Conservation (phyloP, 2,797 vertebrate genomes). For the Garrulus glandarius region DNA sequence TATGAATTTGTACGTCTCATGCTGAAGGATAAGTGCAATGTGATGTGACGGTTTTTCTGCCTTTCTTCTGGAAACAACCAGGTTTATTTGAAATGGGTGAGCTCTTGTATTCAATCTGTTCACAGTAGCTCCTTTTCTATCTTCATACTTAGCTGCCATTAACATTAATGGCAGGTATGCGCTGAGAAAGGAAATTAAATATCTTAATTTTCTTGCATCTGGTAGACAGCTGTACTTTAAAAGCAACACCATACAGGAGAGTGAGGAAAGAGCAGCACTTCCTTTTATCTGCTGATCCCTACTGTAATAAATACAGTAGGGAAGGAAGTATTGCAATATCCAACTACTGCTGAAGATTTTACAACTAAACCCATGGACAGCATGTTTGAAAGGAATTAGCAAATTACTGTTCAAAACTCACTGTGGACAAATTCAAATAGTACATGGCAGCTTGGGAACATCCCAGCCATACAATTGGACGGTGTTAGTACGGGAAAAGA, state of each 20-base stretch:
- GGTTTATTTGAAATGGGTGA: background rate
- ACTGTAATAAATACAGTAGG: constrained; percentile 4
- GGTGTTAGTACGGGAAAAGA: background rate
- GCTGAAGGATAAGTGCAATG: background rate
- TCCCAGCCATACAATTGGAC: background rate
- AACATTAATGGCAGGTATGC: background rate
- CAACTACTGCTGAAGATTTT: constrained; percentile 15
- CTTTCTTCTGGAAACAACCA: background rate
- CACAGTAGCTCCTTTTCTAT: background rate
- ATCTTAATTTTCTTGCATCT: constrained; percentile 57
- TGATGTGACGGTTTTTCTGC: background rate
- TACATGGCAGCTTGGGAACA: background rate
- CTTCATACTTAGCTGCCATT: background rate
- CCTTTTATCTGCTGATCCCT: constrained; percentile 22
- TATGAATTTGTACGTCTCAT: background rate
- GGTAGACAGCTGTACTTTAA: constrained; percentile 27
- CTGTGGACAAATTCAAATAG: background rate
- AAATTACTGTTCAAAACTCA: constrained; percentile 16
- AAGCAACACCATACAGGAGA: background rate
- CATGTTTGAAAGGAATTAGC: background rate
- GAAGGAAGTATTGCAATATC: background rate
- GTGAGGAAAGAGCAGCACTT: background rate
- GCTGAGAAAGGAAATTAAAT: constrained; percentile 41
- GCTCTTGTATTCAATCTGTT: background rate
- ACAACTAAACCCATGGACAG: background rate